Evolutionary conservation across 2,888 invertebrate genomes (phyloP).

Genomic region (Tupiocoris notatus): DNA sequence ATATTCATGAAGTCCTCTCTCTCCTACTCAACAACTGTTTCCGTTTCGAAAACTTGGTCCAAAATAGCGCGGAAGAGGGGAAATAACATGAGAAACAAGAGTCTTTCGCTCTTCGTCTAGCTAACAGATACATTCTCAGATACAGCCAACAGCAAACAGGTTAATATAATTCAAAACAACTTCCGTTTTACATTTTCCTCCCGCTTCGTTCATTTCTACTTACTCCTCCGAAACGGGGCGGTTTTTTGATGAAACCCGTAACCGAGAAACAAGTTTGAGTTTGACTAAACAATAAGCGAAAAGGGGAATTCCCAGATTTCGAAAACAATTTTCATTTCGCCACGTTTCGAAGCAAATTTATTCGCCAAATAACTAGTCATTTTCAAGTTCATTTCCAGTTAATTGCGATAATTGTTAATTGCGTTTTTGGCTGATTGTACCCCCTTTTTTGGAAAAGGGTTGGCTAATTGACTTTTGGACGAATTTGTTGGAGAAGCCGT

Average conservation of each 20-base stretch:
- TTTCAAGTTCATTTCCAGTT: too few relatives aligned
- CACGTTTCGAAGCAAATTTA: neutral
- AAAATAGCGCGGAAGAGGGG: neutral
- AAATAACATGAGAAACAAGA: neutral
- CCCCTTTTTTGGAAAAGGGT: too few relatives aligned
- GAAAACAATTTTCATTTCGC: neutral
- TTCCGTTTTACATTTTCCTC: neutral
- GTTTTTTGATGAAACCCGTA: neutral
- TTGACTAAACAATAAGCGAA: neutral
- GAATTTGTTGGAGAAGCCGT: too few relatives aligned
- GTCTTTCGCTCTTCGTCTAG: neutral
- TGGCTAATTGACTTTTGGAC: too few relatives aligned
- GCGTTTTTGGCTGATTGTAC: too few relatives aligned
- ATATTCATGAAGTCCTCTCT: constrained; percentile 9
- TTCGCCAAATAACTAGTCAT: too few relatives aligned
- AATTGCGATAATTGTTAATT: too few relatives aligned
- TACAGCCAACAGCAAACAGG: neutral
- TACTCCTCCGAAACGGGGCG: neutral
- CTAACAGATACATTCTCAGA: neutral
- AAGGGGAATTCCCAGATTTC: neutral
- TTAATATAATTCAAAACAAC: constrained; percentile 16
- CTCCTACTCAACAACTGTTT: neutral
- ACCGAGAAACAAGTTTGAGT: neutral
- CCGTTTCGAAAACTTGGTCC: neutral
- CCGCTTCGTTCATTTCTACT: neutral